Base-by-base conservation (phyloP, 1,140 invertebrate genomes). In the Brachionus plicatilis region DNA sequence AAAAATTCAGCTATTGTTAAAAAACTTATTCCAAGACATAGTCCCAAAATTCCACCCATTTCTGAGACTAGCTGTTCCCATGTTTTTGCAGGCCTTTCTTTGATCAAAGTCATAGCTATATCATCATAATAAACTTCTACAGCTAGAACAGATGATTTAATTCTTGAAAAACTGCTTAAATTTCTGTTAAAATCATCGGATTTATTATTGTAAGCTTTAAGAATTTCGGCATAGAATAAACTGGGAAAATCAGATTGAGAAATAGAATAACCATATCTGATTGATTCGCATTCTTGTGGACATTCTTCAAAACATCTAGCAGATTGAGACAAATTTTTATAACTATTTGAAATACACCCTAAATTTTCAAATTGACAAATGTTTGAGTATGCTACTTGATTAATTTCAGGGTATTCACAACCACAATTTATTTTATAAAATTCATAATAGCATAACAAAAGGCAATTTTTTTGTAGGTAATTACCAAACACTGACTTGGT, bases 261-360 rank as follows among this genome's bases (percentile, higher is more conserved):
- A 45, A 45, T 43, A 11, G 20, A 1, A 24, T n/a, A 78, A 1
- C 5, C 12, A 56, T 78, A 78, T 1, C 5, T 29, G 6, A 78
- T 20, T 78, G 75, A 43, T 29, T 78, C 41, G n/a, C 75, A 78
- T 78, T 78, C 75, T 17, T 14, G 11, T 56, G 75, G 75, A 45
- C 75, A 78, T 20, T 78, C 33, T 27, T 47, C 17, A 27, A 50
- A 20, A 47, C 75, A 78, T 27, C 47, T 47, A 6, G 14, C 8
- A 33, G 66, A 17, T 11, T 17, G 14, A 37, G 29, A 14, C 5
- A 29, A 70, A 37, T 70, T 41, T 4, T 29, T 0, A 70, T 70
- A 70, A 33, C 12, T 14, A 37, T 14, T 0, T 41, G 0, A 6
- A 17, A n/a, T n/a, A 7, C 29, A 70, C 2, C 12, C 12, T 1